Conservation (phyloP, 2,113 vertebrate species). For the Rhegmatorhina hoffmannsi region DNA sequence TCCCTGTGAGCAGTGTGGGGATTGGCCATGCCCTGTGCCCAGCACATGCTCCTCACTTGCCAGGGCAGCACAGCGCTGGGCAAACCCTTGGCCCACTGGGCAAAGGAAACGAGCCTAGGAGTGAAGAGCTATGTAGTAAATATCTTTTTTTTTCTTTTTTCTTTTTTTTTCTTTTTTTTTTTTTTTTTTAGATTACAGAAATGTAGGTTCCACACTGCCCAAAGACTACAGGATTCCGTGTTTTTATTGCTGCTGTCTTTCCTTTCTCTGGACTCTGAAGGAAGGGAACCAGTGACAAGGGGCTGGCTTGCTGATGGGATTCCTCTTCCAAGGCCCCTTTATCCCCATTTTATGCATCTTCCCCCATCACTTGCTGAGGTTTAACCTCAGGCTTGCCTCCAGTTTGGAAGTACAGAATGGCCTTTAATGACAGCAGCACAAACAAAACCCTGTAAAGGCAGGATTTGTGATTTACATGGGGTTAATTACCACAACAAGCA, state of each 20-base stretch:
- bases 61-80: not conserved
- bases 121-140: not conserved
- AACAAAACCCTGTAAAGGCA: conserved; percentile 30
- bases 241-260: not conserved
- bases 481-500: conserved; percentile 54
- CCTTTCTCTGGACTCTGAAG: not conserved
- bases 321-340: not conserved
- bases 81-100: not conserved
- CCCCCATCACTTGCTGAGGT: not conserved
- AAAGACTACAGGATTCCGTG: fast-evolving
- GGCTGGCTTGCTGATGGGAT: not conserved
- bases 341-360: not conserved
- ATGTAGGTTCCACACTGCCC: not conserved
- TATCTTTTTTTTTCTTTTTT: not conserved
- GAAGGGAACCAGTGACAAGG: not conserved
- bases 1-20: not conserved
- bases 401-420: conserved; percentile 10
- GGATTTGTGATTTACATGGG: conserved; percentile 35
- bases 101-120: fast-evolving
- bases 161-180: not conserved
- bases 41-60: fast-evolving
- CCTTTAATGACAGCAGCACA: conserved; percentile 5
- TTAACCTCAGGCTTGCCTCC: not conserved
- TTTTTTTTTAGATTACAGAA: not conserved
- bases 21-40: not conserved